Evolutionary conservation across 1,140 invertebrate species (phyloP).

Genomic region (Drosophila ananassae): DNA sequence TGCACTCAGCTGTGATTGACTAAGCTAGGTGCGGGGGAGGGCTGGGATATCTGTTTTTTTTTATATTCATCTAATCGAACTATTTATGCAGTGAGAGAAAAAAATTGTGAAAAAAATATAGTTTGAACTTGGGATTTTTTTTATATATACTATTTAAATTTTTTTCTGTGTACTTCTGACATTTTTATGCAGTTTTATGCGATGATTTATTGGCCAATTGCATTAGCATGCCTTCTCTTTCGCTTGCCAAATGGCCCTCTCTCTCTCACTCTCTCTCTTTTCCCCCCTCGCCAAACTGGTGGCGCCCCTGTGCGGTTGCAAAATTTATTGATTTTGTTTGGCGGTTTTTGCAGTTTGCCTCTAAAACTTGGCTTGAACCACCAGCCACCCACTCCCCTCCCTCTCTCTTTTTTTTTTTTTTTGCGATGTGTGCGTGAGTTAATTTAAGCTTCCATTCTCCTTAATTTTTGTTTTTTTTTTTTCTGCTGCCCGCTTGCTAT

Average conservation of each 20-base stretch:
- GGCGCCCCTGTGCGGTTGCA: conserved; percentile 23
- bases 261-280: conserved; percentile 2
- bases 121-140: no score
- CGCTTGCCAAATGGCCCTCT: neutral
- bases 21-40: conserved; percentile 9
- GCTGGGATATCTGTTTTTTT: neutral
- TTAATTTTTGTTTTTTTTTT: neutral
- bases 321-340: conserved; percentile 74
- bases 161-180: conserved; percentile 10
- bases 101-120: neutral
- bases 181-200: conserved; percentile 62
- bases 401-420: conserved; percentile 9
- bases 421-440: conserved; percentile 36
- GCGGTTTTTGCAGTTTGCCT: conserved; percentile 48
- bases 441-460: conserved; percentile 40
- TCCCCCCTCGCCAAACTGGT: neutral
- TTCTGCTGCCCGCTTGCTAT: conserved; percentile 29
- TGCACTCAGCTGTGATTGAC: conserved; percentile 56
- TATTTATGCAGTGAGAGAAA: conserved; percentile 36
- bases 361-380: conserved; percentile 1
- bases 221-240: conserved; percentile 56
- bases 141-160: no score
- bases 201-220: conserved; percentile 75
- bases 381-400: neutral
- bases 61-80: neutral